Percentiles rank a stretch among this genome's conserved stretches.
Conservation (phyloP, 1,140 invertebrate genomes). For the Drosophila aff. region DNA sequence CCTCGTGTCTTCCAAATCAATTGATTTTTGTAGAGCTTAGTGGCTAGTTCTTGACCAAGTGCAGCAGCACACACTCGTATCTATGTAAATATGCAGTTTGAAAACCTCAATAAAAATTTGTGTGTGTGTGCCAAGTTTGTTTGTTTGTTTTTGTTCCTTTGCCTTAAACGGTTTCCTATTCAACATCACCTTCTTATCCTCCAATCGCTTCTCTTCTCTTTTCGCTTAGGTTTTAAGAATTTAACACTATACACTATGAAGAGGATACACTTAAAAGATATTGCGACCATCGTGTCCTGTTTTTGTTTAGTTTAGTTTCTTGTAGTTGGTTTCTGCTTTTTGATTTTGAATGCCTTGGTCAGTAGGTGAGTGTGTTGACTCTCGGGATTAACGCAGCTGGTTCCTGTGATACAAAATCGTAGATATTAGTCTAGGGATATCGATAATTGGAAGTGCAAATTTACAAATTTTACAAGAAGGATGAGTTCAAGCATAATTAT, state of each 20-base stretch:
- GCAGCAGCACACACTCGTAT: slow-evolving; percentile 21
- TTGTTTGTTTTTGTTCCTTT: slow-evolving; percentile 57
- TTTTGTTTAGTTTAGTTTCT: slow-evolving; percentile 59
- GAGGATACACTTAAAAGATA: slow-evolving; percentile 78
- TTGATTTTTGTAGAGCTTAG: slow-evolving; percentile 61
- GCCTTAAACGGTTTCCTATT: slow-evolving; percentile 65
- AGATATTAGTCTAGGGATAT: not conserved
- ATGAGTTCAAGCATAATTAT: slow-evolving; percentile 22
- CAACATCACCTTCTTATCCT: slow-evolving; percentile 43
- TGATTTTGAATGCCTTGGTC: slow-evolving; percentile 67
- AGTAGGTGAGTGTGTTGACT: slow-evolving; percentile 32
- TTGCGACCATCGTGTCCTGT: slow-evolving; percentile 79
- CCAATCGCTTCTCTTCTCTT: slow-evolving; percentile 9
- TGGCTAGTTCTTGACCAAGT: slow-evolving; percentile 52
- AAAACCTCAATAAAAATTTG: slow-evolving; percentile 71
- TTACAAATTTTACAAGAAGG: not conserved
- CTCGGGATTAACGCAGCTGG: slow-evolving; percentile 71
- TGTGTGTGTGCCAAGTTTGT: slow-evolving; percentile 66
- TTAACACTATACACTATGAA: slow-evolving; percentile 83
- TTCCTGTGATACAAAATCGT: slow-evolving; percentile 52
- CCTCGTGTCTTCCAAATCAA: slow-evolving; percentile 53
- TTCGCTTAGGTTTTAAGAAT: slow-evolving; percentile 57
- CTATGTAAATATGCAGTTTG: slow-evolving; percentile 36
- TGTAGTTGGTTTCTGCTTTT: slow-evolving; percentile 66
- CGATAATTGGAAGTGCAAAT: not conserved